These are phyloP conservation scores for Tenthredo livida DNA, from an alignment of 2,888 invertebrate genomes.

Conservation along the genomic window DNA sequence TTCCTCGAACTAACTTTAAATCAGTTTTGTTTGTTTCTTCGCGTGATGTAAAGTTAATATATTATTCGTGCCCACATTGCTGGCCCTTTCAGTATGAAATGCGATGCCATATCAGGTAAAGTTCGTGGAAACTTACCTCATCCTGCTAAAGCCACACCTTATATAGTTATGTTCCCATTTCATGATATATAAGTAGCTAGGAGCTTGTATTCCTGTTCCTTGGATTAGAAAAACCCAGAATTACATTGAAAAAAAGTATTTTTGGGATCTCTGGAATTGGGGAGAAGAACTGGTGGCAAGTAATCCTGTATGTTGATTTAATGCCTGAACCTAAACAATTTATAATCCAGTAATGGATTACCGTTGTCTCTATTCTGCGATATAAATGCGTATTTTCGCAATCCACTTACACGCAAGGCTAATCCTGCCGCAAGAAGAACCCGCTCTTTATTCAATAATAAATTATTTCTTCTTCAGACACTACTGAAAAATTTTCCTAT, in stretches of 20 bases:
- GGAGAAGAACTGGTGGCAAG: conserved; percentile 65
- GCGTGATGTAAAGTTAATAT: not conserved
- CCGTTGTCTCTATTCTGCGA: conserved; percentile 68
- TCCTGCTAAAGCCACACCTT: not conserved
- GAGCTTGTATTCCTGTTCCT: not conserved
- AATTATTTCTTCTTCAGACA: not conserved
- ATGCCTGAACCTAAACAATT: conserved; percentile 70
- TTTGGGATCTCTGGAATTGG: conserved; percentile 61
- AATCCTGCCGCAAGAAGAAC: not conserved
- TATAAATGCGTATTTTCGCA: conserved; percentile 70
- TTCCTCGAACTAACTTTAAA: conserved; percentile 62
- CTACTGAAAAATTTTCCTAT: not conserved
- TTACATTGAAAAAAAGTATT: not conserved
- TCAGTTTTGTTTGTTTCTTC: conserved; percentile 59
- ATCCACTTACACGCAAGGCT: conserved; percentile 60
- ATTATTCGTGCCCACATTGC: not conserved
- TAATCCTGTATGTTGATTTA: conserved; percentile 69
- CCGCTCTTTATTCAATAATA: not conserved
- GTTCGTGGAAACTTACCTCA: not conserved
- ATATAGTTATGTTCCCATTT: not conserved
- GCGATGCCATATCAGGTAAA: not conserved
- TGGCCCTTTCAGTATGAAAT: not conserved
- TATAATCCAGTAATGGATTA: conserved; percentile 69
- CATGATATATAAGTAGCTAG: not conserved
- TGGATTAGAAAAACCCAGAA: not conserved